A percentile compares a stretch with the other conserved stretches of the same genome.
Evolutionary conservation across 2,797 vertebrate genomes (phyloP).

Genomic region (Melanotaenia pygmaea): DNA sequence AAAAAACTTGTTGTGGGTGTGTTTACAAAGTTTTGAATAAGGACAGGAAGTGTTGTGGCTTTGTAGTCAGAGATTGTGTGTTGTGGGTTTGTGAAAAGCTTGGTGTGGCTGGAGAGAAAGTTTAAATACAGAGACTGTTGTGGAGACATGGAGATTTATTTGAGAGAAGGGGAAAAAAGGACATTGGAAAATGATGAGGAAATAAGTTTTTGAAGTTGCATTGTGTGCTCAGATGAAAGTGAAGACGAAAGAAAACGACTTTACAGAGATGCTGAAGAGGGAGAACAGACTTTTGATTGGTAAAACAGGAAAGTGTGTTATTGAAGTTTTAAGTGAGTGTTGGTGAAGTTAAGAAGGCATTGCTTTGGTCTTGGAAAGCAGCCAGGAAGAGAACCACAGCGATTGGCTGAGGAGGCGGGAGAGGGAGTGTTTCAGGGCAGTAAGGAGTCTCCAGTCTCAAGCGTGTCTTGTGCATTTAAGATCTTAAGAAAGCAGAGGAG

Average conservation of each 20-base stretch:
- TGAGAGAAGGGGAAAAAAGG: background rate
- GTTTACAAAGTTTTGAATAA: constrained; percentile 27
- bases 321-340: constrained; percentile 18
- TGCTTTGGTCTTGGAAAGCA: constrained; percentile 33
- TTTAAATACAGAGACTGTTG: constrained; percentile 36
- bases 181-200: background rate
- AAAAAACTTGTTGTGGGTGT: constrained; percentile 29
- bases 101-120: constrained; percentile 40
- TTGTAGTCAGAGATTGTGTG: constrained; percentile 44
- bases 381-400: constrained; percentile 23
- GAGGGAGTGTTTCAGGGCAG: constrained; percentile 53
- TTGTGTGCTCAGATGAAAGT: constrained; percentile 5
- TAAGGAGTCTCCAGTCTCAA: constrained; percentile 47
- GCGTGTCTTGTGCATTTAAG: constrained; percentile 34
- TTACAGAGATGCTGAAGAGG: constrained; percentile 15
- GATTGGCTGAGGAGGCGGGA: constrained; percentile 64
- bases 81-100: constrained; percentile 48
- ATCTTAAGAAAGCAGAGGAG: constrained; percentile 53
- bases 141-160: constrained; percentile 14
- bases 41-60: constrained; percentile 54
- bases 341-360: constrained; percentile 10
- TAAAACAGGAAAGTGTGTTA: constrained; percentile 5
- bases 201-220: constrained; percentile 17
- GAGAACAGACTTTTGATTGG: background rate
- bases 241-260: background rate